Evolutionary conservation across 2,888 invertebrate species (phyloP), one percentile per base, ranked within the genome.

Genomic region (Rapana venosa): DNA sequence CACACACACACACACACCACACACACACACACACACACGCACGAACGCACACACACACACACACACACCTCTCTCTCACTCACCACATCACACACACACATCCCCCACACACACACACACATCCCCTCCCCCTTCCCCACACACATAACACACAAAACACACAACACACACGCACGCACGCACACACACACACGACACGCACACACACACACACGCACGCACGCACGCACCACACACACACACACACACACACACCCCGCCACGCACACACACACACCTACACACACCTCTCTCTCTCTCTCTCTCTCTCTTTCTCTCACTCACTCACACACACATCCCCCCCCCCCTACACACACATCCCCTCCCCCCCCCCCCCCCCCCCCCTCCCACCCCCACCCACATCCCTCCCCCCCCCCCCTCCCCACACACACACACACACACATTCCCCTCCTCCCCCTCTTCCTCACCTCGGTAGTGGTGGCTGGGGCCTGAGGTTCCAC

Each of bases 401-500:
- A 47, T 22, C 17, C 4, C 36, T 13, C 79, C n/a, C 32, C 30
- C 30, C 30, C 79, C 30, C 79, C 30, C 79, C n/a, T 20, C 30
- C n/a, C 32, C 79, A 32, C 79, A 36, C 47, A 22, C 47, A 36
- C 26, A 83, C 83, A 36, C 4, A 58, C 30, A 0, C 58, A 58
- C 84, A 30, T 1, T 47, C 2, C 79, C 20, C 79, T 13, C 36
- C 15, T 1, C 32, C 79, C 32, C 79, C 84, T n/a, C 13, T 17
- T 58, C 32, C 81, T 79, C n/a, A 88, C 89, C 89, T 89, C 94
- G 86, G 93, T 93, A 26, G 93, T 94, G 8, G 94, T 93, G 47
- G 93, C 94, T 17, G 94, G 93, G 15, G 94, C 92, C 0, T 92
- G 90, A 61, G 92, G 92, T 88, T 92, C 92, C 6, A 92, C 91